These are phyloP conservation scores for Dendrolimus kikuchii DNA, from an alignment of 1,140 invertebrate species.

Conservation along the genomic window DNA sequence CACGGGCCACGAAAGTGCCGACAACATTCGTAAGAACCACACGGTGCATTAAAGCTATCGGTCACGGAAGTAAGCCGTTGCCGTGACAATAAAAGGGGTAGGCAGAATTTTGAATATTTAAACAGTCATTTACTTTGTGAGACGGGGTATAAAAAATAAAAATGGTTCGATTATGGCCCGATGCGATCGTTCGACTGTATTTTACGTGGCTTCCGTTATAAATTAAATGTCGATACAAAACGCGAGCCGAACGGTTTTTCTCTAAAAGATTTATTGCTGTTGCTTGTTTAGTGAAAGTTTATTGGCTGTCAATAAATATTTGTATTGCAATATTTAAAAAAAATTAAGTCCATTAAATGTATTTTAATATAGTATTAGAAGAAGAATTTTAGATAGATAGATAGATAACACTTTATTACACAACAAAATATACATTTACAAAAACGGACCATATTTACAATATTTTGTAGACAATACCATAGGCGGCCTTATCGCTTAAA, in stretches of 20 bases:
- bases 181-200: conserved; percentile 27
- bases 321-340: too few relatives aligned
- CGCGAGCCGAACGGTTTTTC: background rate
- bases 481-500: too few relatives aligned
- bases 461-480: too few relatives aligned
- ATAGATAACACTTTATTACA: too few relatives aligned
- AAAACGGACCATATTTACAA: too few relatives aligned
- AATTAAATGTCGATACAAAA: conserved; percentile 10
- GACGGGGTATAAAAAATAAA: conserved; percentile 26
- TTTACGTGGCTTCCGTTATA: conserved; percentile 27
- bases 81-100: conserved; percentile 26
- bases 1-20: background rate
- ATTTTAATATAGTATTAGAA: too few relatives aligned
- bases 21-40: conserved; percentile 1
- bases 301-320: too few relatives aligned
- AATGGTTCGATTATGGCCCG: conserved; percentile 21
- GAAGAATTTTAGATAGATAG: too few relatives aligned
- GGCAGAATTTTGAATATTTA: conserved; percentile 34
- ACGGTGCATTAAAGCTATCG: conserved; percentile 10
- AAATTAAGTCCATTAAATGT: too few relatives aligned
- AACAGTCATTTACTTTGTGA: conserved; percentile 27
- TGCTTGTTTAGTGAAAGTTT: too few relatives aligned
- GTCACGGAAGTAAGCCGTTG: conserved; percentile 22
- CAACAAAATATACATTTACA: too few relatives aligned
- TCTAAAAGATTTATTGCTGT: too few relatives aligned